Base-by-base conservation (phyloP, 2,797 vertebrate species). In the Agapornis canus region DNA sequence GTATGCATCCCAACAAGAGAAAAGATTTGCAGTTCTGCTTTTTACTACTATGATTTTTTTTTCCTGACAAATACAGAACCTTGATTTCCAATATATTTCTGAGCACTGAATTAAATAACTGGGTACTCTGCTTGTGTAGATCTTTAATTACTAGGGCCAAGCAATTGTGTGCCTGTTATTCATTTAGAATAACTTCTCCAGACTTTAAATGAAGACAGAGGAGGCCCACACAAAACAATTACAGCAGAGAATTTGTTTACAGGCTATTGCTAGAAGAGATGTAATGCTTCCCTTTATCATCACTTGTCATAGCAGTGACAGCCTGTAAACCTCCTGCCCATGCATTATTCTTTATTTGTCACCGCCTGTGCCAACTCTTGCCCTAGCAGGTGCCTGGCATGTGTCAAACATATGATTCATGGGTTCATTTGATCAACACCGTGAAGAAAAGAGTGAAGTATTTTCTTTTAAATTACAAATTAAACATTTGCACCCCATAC, bases 331-430 rank as follows among this genome's bases (percentile, higher is more conserved):
- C 89, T 96, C 75, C 88, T 93, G 84, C 94, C 95, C 81, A 39
- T 97, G 82, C 73, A 85, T 93, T 81, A 90, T 94, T 97, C 97
- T 94, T 78, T 95, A 94, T 96, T 97, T 92, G 72, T 97, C 97
- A 85, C 82, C 35, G 71, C 85, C 95, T 84, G 40, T 92, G 93
- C 97, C 96, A 96, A 32, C 89, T 96, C 89, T 94, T 92, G 94
- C 81, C 94, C 94, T 95, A 95, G 91, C 97, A 97, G 94, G 87
- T 96, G 88, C 88, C 96, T 98, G 97, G 95, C 98, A 89, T 89
- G 85, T 97, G 97, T 98, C 97, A 98, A 81, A 95, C 78, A 31
- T 94, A 95, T 95, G 97, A 98, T 98, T 98, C 97, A 98, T 98
- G 94, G 91, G 94, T 97, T 98, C 96, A 92, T 98, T 98, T 98